Percentiles rank a stretch among this genome's conserved stretches.
Conservation (phyloP, 2,797 vertebrate genomes). For the Hyperoplus immaculatus region DNA sequence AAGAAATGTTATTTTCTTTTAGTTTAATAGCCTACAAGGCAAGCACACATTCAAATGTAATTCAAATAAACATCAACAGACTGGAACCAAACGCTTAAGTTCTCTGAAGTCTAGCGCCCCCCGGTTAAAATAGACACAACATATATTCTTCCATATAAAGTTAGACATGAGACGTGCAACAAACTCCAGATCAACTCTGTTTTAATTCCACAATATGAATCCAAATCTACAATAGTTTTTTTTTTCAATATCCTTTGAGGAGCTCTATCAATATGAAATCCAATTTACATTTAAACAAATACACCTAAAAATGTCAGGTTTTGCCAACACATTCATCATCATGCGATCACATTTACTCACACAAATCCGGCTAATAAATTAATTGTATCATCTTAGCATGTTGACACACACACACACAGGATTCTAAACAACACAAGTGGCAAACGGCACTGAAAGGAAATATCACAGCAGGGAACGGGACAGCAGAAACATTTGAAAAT, state of each 20-base stretch:
- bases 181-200: conserved; percentile 34
- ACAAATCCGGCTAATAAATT: conserved; percentile 67
- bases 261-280: conserved; percentile 35
- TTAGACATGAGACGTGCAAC: not conserved
- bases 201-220: conserved; percentile 69
- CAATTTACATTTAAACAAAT: conserved; percentile 22
- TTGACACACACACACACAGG: conserved; percentile 28
- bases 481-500: not conserved
- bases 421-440: conserved; percentile 45
- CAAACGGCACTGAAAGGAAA: conserved; percentile 24
- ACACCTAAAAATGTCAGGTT: conserved; percentile 23
- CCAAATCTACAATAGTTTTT: conserved; percentile 48
- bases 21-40: too few species aligned
- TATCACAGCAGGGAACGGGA: conserved; percentile 11
- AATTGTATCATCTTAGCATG: conserved; percentile 25
- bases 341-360: conserved; percentile 30
- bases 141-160: not conserved
- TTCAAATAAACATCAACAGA: not conserved
- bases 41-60: not conserved
- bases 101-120: too few species aligned
- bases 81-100: not conserved
- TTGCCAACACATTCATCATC: conserved; percentile 21
- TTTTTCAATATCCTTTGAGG: conserved; percentile 24
- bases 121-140: not conserved
- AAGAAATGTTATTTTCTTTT: not conserved